Evolutionary conservation across 1,140 invertebrate species (phyloP).

Genomic region (Drosophila carrolli): DNA sequence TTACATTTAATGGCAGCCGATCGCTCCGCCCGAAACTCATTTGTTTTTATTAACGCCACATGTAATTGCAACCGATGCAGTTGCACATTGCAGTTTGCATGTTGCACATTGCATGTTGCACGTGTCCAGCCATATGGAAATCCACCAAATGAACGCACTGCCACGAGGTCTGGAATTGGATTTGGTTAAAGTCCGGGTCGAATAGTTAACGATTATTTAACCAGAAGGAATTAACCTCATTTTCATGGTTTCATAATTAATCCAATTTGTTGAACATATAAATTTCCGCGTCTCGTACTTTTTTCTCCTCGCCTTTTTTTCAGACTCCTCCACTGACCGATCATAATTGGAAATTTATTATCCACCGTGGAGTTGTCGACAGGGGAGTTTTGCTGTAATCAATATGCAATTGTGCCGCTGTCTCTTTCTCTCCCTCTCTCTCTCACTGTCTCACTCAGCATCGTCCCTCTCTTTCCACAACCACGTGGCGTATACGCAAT

Average conservation of each 20-base stretch:
- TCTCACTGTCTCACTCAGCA: background rate
- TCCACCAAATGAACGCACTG: background rate
- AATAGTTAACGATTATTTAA: constrained; percentile 75
- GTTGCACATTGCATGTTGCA: constrained; percentile 19
- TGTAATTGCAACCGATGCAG: constrained; percentile 55
- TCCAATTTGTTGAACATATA: constrained; percentile 72
- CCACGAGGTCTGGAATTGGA: constrained; percentile 2
- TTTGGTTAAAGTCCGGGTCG: constrained; percentile 17
- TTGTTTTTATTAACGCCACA: constrained; percentile 77
- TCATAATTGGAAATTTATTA: constrained; percentile 82
- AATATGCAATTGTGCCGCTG: constrained; percentile 42
- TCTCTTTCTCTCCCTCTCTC: background rate
- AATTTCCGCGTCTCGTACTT: constrained; percentile 32
- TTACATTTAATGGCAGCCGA: constrained; percentile 78
- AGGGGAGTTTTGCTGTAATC: constrained; percentile 42
- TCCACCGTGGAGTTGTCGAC: constrained; percentile 62
- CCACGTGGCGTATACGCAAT: constrained; percentile 51
- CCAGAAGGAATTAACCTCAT: constrained; percentile 76
- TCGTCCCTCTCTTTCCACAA: background rate
- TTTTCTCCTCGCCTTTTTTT: background rate
- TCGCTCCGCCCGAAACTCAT: constrained; percentile 62
- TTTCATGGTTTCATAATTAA: constrained; percentile 82
- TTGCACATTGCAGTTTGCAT: constrained; percentile 13
- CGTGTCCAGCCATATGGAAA: constrained; percentile 49
- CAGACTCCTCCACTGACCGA: constrained; percentile 16